Evolutionary conservation across 2,113 vertebrate species (phyloP), one percentile per base, ranked within the genome.

Genomic region (Bambusicola thoracicus): DNA sequence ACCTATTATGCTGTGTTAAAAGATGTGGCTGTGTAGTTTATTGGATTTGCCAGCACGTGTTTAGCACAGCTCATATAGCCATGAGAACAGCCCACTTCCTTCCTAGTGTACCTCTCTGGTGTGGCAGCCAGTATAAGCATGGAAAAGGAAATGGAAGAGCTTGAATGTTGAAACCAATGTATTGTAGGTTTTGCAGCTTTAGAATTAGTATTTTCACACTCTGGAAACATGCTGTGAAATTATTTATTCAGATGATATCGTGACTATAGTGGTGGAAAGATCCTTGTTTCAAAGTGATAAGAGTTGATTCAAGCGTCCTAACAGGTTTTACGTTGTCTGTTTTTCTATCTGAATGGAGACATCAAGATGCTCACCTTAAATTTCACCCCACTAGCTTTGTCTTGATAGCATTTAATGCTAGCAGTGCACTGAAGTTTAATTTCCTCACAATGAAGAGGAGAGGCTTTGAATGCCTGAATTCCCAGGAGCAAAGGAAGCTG

Each of bases 401-500:
- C 82, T 79, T 59, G 38, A 24, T 27, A 8, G 5, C n/a, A 9
- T 79, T 75, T 85, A 80, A 32, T 10, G 7, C 41, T 10, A 55
- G 34, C 8, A 65, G 32, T 24, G 32, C 21, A 18, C 32, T 76
- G 3, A 81, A 87, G 6, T 41, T 85, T 6, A 20, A 1, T 7
- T 8, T 85, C 6, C 7, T 85, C 24, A 29, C 0, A 1, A 48
- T 48, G 29, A 38, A 32, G 53, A 75, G 27, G 6, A 14, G 21
- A 56, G 7, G 41, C 29, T 6, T 24, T 25, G 51, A 81, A 29
- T 70, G 8, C 7, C 11, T 51, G 38, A 38, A 82, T 17, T 68
- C 12, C 32, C 1, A 0, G 20, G 38, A 49, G 6, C 21, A 40
- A 12, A 29, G 29, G n/a, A 69, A 41, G 21, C 27, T 0, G 0